These are phyloP conservation scores for Euglossa dilemma DNA, from an alignment of 1,140 invertebrate genomes.

Conservation along the genomic window DNA sequence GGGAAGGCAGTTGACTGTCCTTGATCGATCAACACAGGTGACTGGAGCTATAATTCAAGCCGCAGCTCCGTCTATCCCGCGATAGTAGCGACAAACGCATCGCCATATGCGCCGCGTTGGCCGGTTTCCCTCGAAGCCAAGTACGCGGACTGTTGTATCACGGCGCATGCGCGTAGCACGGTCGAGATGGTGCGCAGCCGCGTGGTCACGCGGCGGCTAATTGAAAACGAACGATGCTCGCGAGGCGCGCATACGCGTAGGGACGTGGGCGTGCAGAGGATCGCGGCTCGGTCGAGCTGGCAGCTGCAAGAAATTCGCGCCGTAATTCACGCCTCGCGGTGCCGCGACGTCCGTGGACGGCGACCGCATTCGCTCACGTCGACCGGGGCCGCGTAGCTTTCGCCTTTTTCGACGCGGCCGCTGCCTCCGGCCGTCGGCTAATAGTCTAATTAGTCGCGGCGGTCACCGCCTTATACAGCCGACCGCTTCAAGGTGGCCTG, in stretches of 20 bases:
- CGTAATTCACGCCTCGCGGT: slow-evolving; percentile 65
- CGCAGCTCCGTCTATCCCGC: background rate
- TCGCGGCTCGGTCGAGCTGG: slow-evolving; percentile 51
- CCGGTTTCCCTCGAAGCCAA: background rate
- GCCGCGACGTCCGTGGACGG: slow-evolving; percentile 32
- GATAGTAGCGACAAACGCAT: background rate
- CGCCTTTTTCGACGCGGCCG: slow-evolving; percentile 44
- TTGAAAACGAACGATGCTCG: slow-evolving; percentile 70
- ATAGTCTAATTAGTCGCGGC: slow-evolving; percentile 63
- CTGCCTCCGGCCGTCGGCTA: slow-evolving; percentile 43
- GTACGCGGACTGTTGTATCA: background rate
- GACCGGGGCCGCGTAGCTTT: slow-evolving; percentile 29
- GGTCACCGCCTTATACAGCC: slow-evolving; percentile 47
- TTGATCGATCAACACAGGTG: background rate
- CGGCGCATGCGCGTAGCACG: no score
- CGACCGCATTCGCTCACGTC: slow-evolving; percentile 55
- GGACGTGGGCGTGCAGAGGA: slow-evolving; percentile 58
- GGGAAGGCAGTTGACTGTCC: no score
- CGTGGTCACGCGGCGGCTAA: slow-evolving; percentile 65
- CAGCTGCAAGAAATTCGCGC: slow-evolving; percentile 54
- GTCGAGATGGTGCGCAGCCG: background rate
- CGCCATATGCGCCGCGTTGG: background rate
- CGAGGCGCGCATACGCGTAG: background rate
- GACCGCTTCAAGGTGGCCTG: slow-evolving; percentile 34
- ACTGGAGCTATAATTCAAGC: background rate